Percentiles rank a stretch among this genome's conserved stretches.
Conservation (phyloP, 2,888 invertebrate species). For the Polydesmus complanatus region DNA sequence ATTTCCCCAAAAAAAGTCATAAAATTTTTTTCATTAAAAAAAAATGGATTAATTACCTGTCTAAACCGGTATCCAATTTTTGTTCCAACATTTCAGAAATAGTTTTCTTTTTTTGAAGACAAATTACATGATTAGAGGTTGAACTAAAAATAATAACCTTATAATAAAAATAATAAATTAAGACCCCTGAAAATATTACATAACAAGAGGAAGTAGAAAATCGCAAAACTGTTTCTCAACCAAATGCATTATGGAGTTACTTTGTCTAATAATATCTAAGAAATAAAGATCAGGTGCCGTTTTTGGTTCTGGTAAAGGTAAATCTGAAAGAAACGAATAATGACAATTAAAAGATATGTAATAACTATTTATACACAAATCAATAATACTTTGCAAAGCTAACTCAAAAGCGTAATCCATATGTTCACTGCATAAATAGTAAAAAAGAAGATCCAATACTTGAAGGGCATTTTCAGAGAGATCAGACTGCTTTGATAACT, state of each 20-base stretch:
- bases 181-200: conserved; percentile 40
- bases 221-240: conserved; percentile 87
- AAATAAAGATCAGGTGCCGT: conserved; percentile 79
- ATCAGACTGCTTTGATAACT: conserved; percentile 66
- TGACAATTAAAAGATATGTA: no score
- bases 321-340: neutral
- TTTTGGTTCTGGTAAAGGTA: conserved; percentile 51
- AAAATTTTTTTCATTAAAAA: neutral
- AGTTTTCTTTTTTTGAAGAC: conserved; percentile 68
- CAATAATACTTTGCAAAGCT: conserved; percentile 46
- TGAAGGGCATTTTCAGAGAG: conserved; percentile 59
- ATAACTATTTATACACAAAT: neutral
- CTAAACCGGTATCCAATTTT: conserved; percentile 60
- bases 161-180: neutral
- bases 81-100: conserved; percentile 76
- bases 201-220: conserved; percentile 69
- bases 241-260: conserved; percentile 82
- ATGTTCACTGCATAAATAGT: conserved; percentile 75
- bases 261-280: conserved; percentile 82
- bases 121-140: conserved; percentile 74
- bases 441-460: conserved; percentile 68
- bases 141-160: conserved; percentile 44
- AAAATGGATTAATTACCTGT: conserved; percentile 25
- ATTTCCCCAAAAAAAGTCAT: neutral
- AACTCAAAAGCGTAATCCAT: conserved; percentile 93